phyloP scores from a whole-genome alignment of 1,140 invertebrate genomes.

The Aphidius gifuensis region DNA sequence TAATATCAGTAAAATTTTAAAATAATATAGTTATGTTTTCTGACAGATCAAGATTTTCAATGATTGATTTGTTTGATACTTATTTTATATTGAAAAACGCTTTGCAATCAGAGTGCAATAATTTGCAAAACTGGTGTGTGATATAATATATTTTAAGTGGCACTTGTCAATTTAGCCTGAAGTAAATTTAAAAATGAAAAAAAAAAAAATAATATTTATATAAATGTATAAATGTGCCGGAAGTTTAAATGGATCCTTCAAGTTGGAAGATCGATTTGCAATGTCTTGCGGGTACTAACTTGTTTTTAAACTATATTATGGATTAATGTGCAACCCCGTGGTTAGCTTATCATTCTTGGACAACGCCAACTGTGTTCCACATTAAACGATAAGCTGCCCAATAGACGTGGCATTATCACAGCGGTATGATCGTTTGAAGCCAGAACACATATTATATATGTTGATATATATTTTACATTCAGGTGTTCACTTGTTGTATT shows the following conservation, averaged over 20 bases:
- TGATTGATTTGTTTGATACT: too few species aligned
- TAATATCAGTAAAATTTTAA: too few species aligned
- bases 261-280: constrained; percentile 11
- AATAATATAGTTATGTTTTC: too few species aligned
- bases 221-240: background rate
- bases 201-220: background rate
- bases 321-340: constrained; percentile 7
- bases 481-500: background rate
- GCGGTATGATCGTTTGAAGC: background rate
- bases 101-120: too few species aligned
- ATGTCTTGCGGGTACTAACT: background rate
- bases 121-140: too few species aligned
- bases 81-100: too few species aligned
- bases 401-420: constrained; percentile 1
- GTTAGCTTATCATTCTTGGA: constrained; percentile 8
- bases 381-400: constrained; percentile 1
- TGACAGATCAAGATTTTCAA: too few species aligned
- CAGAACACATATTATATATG: too few species aligned
- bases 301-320: background rate
- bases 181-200: background rate
- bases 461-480: background rate
- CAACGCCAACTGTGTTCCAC: background rate
- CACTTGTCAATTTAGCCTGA: background rate
- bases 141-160: too few species aligned
- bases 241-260: constrained; percentile 1